Evolutionary conservation across 2,797 vertebrate genomes (phyloP).

Genomic region (Limnodromus scolopaceus): DNA sequence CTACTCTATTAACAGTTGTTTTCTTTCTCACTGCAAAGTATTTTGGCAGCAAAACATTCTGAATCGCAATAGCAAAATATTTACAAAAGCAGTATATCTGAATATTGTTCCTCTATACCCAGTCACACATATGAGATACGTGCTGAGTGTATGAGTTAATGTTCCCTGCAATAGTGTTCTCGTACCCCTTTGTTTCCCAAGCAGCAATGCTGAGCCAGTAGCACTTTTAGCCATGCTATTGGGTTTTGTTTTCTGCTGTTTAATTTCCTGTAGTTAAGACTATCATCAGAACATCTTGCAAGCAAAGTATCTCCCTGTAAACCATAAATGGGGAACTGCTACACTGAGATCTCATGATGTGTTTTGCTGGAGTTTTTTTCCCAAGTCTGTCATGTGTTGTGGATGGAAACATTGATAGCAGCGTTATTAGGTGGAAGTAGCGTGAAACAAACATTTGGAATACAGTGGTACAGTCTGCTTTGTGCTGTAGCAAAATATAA

Average conservation of each 20-base stretch:
- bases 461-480: background rate
- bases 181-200: background rate
- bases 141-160: background rate
- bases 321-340: background rate
- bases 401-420: background rate
- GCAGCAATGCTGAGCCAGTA: background rate
- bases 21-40: background rate
- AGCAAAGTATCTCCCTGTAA: background rate
- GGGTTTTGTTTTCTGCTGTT: slow-evolving; percentile 3
- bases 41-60: background rate
- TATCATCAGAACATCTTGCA: background rate
- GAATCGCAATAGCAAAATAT: background rate
- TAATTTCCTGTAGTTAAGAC: slow-evolving; percentile 35
- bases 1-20: background rate
- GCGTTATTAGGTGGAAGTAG: background rate
- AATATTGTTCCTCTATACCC: background rate
- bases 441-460: background rate
- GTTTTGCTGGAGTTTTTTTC: background rate
- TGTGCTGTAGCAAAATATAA: background rate
- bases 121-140: background rate
- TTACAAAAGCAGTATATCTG: background rate
- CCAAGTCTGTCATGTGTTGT: background rate
- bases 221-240: background rate
- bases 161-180: background rate
- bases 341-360: background rate